Conservation (phyloP, 2,113 vertebrate genomes). For the human region DNA sequence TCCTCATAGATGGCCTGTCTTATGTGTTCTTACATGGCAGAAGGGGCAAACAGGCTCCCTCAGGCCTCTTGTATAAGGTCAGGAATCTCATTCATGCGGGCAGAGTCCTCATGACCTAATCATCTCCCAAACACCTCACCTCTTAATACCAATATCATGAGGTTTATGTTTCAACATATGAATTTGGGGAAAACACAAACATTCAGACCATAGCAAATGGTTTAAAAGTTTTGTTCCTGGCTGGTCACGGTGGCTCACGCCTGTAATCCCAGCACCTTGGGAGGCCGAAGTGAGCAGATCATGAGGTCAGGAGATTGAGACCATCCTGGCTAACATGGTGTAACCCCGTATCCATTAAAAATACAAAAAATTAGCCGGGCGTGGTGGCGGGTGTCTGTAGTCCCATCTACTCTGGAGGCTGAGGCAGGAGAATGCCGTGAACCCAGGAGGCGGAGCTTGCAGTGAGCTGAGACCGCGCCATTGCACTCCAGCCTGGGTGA, state of each 20-base stretch:
- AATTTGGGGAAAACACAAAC: not conserved
- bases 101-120: not conserved
- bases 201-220: not conserved
- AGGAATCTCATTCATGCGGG: not conserved
- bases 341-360: too few relatives aligned
- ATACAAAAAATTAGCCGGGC: too few relatives aligned
- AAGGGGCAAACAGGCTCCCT: not conserved
- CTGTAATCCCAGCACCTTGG: too few relatives aligned
- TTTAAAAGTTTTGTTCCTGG: not conserved
- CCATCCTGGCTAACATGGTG: too few relatives aligned
- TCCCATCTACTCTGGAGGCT: too few relatives aligned
- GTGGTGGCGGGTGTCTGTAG: rapidly evolving
- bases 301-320: too few relatives aligned
- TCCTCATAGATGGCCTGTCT: not conserved
- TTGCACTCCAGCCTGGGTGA: too few relatives aligned
- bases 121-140: not conserved
- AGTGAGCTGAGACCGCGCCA: too few relatives aligned
- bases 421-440: too few relatives aligned
- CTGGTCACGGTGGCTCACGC: too few relatives aligned
- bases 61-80: not conserved
- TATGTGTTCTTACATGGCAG: not conserved
- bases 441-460: too few relatives aligned
- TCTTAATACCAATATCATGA: not conserved
- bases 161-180: not conserved
- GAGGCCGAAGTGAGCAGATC: too few relatives aligned